These are phyloP conservation scores for Ephestia elutella DNA, from an alignment of 1,140 invertebrate genomes.

Conservation along the genomic window DNA sequence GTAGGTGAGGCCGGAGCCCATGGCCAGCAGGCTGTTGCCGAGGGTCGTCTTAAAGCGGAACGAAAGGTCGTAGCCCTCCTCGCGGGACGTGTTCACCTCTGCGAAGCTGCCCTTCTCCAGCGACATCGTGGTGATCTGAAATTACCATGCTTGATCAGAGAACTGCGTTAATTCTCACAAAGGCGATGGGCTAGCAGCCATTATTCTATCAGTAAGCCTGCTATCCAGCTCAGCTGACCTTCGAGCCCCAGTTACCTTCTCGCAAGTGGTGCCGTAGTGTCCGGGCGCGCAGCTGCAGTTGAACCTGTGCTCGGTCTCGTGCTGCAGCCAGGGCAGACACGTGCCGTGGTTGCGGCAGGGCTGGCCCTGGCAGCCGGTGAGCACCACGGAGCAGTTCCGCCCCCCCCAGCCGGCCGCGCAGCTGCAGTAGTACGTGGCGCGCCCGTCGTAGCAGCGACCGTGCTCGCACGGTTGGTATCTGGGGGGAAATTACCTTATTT, in stretches of 20 bases:
- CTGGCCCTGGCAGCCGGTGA: conserved; percentile 82
- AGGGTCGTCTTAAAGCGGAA: conserved; percentile 94
- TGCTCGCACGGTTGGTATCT: conserved; percentile 83
- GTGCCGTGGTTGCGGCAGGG: conserved; percentile 88
- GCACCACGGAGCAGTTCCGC: conserved; percentile 91
- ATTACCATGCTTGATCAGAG: too few relatives aligned
- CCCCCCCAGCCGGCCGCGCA: conserved; percentile 89
- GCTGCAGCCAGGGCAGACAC: conserved; percentile 86
- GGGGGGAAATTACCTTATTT: conserved; percentile 6
- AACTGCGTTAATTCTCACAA: too few relatives aligned
- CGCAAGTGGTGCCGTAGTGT: conserved; percentile 85
- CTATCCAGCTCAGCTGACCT: too few relatives aligned
- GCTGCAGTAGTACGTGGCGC: conserved; percentile 86
- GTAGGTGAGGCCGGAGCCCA: conserved; percentile 87
- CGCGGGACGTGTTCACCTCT: conserved; percentile 84
- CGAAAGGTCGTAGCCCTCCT: conserved; percentile 90
- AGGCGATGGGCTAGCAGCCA: too few relatives aligned
- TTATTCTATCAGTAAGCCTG: too few relatives aligned
- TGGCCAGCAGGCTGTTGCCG: conserved; percentile 87
- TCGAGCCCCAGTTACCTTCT: conserved; percentile 74
- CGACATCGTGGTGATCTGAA: conserved; percentile 88
- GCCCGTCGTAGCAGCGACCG: conserved; percentile 85
- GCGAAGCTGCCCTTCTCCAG: conserved; percentile 85
- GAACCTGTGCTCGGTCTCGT: conserved; percentile 86
- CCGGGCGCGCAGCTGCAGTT: conserved; percentile 90